These are phyloP conservation scores for Pygoscelis adeliae DNA, from an alignment of 2,113 vertebrate species.

Conservation along the genomic window DNA sequence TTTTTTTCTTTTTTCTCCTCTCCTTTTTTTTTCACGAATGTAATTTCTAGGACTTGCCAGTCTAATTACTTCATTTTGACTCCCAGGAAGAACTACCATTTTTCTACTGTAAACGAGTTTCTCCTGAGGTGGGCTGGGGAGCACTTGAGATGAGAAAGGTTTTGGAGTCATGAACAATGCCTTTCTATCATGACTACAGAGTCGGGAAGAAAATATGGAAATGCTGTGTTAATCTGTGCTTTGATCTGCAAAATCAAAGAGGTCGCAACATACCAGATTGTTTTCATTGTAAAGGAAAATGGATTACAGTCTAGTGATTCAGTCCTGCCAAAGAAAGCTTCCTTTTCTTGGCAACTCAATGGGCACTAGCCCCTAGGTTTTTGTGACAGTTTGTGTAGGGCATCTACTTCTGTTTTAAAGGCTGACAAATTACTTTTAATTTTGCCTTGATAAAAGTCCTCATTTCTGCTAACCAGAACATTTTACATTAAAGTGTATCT, in stretches of 20 bases:
- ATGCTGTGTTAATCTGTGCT: neutral
- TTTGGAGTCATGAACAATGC: neutral
- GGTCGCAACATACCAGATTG: neutral
- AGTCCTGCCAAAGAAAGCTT: neutral
- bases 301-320: neutral
- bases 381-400: neutral
- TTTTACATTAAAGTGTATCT: neutral
- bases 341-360: neutral
- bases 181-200: neutral
- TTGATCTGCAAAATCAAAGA: neutral
- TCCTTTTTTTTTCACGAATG: neutral
- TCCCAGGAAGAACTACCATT: neutral
- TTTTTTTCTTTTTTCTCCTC: fast-evolving
- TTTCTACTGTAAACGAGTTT: neutral
- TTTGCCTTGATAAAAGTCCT: neutral
- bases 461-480: neutral
- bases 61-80: neutral
- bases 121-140: neutral
- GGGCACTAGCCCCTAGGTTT: neutral
- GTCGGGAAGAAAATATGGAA: neutral
- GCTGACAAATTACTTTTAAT: neutral
- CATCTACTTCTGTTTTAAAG: neutral
- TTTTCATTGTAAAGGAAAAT: neutral
- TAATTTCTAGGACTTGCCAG: neutral
- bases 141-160: neutral